A percentile compares a stretch with the other conserved stretches of the same genome.
Conservation (phyloP, 2,888 invertebrate genomes). For the Vandiemenella viatica region DNA sequence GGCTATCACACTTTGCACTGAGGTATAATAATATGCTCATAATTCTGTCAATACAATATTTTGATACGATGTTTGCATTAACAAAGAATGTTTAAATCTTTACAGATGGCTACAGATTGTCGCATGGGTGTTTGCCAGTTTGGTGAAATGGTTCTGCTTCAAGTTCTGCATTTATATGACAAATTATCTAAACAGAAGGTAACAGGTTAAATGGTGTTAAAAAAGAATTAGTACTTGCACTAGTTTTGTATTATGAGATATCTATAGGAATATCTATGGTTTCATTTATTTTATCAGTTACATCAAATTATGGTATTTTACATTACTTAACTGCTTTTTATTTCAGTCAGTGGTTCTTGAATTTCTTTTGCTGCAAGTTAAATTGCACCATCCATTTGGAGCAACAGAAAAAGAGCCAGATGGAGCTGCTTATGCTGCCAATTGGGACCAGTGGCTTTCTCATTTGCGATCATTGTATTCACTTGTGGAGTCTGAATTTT, state of each 20-base stretch:
- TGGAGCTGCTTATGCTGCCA: conserved; percentile 26
- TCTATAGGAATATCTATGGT: too few relatives aligned
- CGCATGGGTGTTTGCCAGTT: conserved; percentile 37
- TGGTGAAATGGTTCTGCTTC: conserved; percentile 32
- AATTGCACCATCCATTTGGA: conserved; percentile 37
- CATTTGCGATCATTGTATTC: conserved; percentile 28
- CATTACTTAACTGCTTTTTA: conserved; percentile 4
- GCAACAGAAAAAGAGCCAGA: conserved; percentile 21
- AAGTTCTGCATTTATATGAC: conserved; percentile 28
- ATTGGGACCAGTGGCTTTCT: conserved; percentile 31
- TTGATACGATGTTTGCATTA: conserved; percentile 13
- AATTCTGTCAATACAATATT: conserved; percentile 1
- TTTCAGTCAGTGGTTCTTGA: conserved; percentile 30
- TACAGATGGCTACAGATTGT: conserved; percentile 36
- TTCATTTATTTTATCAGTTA: neutral
- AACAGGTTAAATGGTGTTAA: neutral
- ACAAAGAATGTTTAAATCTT: neutral
- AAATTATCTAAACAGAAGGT: conserved; percentile 5
- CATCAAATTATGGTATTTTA: neutral
- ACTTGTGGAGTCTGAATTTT: conserved; percentile 24
- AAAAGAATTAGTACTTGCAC: neutral
- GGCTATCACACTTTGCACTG: conserved; percentile 5
- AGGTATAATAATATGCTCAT: conserved; percentile 5
- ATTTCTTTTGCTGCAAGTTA: conserved; percentile 34
- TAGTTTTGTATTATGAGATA: too few relatives aligned